These are phyloP conservation scores for Telenomus remus DNA, from an alignment of 1,140 invertebrate species.

Conservation along the genomic window DNA sequence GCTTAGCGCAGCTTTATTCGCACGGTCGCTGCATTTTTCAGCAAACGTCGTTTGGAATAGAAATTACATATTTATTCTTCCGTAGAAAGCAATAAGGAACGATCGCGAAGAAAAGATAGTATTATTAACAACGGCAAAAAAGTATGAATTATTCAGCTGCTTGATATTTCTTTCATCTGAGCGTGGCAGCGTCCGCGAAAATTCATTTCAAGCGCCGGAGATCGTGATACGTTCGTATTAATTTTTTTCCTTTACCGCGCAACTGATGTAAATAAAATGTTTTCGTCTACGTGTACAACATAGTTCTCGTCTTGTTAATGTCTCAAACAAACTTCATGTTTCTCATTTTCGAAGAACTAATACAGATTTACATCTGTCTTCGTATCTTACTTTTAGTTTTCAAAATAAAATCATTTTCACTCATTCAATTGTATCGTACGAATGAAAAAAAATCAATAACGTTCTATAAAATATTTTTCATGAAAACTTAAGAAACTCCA, in stretches of 20 bases:
- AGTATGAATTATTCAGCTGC: constrained; percentile 27
- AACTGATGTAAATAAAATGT: constrained; percentile 13
- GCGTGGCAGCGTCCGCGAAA: constrained; percentile 6
- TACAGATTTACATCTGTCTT: too few relatives aligned
- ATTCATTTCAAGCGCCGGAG: constrained; percentile 18
- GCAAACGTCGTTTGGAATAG: constrained; percentile 33
- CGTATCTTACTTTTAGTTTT: too few relatives aligned
- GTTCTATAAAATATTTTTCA: too few relatives aligned
- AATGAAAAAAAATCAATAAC: too few relatives aligned
- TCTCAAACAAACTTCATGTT: background rate
- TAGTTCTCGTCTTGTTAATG: background rate
- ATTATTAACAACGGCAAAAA: constrained; percentile 21
- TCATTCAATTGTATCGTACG: too few relatives aligned
- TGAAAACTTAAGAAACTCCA: too few relatives aligned
- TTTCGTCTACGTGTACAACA: background rate
- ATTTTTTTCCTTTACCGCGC: constrained; percentile 16
- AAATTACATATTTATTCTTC: constrained; percentile 46
- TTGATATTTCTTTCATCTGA: constrained; percentile 12
- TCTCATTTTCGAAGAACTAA: too few relatives aligned
- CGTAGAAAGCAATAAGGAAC: constrained; percentile 26
- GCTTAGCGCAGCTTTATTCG: constrained; percentile 15
- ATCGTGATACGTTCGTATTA: constrained; percentile 1
- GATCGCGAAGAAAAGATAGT: constrained; percentile 24
- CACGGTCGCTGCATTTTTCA: constrained; percentile 30
- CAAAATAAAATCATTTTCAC: too few relatives aligned